Base-by-base conservation (phyloP, 2,797 vertebrate species). In the Pelobates cultripes region DNA sequence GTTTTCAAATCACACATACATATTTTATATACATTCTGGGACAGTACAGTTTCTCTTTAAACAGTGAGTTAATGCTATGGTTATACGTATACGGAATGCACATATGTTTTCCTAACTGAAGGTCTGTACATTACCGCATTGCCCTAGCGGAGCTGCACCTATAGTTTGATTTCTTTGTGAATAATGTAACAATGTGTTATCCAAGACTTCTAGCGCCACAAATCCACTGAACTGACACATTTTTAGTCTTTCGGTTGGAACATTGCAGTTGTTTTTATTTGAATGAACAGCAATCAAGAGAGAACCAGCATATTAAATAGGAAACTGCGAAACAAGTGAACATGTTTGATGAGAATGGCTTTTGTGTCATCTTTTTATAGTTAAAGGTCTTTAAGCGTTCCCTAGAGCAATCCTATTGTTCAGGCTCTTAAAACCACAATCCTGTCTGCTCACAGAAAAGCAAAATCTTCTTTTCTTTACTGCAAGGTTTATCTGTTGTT, bases 381-480 rank as follows among this genome's bases (percentile, higher is more conserved):
- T 41, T 64, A 79, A 79, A 73, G 70, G 42, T 53, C 63, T 61
- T 64, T 45, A 71, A 64, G 71, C 55, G 60, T 79, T 79, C 71
- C 14, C 78, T 9, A 43, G 77, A 64, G 69, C 28, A 47, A 72
- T 72, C 17, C 28, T 64, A 60, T 79, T 79, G 60, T 71, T 63
- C 12, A 44, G 42, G 68, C 68, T 70, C 15, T 70, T 44, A 45
- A 70, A 70, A 73, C 14, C 55, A 60, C 72, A 73, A 60, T 42
- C 55, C 60, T 51, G 75, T 55, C 51, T 73, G 51, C 14, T 73
- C 40, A 73, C 53, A 73, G 40, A 51, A 73, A 64, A 66, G 13
- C 44, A 51, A 61, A 70, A 70, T 45, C 8, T 79, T 72, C 45
- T 75, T 63, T 75, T 70, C 55, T 79, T 17, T 73, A 28, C 53